Evolutionary conservation across 1,140 invertebrate genomes (phyloP).

Genomic region (Lucilia sericata): DNA sequence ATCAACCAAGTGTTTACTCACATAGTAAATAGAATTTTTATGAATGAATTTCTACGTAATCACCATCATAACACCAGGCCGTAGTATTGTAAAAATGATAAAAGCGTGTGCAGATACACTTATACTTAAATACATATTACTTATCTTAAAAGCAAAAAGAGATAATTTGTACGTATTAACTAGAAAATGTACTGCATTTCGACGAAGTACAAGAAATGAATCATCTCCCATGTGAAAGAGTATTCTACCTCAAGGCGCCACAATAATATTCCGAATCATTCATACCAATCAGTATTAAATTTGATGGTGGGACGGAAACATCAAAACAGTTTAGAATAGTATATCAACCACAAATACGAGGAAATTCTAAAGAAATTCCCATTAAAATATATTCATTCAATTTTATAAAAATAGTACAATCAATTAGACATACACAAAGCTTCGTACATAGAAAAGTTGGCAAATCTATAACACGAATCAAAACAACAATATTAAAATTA

Average conservation of each 20-base stretch:
- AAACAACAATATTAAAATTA: not conserved
- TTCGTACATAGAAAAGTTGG: not conserved
- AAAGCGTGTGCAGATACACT: not conserved
- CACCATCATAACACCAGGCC: not conserved
- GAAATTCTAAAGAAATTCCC: constrained; percentile 16
- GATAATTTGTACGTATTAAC: not conserved
- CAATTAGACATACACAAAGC: not conserved
- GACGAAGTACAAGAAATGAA: not conserved
- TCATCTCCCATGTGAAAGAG: not conserved
- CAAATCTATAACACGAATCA: not conserved
- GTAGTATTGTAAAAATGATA: not conserved
- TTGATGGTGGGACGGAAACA: not conserved
- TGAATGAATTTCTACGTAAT: constrained; percentile 10
- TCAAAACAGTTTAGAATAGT: not conserved
- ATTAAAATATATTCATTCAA: not conserved
- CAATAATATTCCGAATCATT: not conserved
- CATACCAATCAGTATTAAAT: not conserved
- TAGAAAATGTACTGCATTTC: not conserved
- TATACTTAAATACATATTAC: not conserved
- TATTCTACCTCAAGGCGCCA: not conserved
- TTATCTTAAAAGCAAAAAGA: constrained; percentile 5
- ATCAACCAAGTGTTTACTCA: not conserved
- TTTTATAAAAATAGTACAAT: not conserved
- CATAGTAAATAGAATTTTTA: constrained; percentile 28
- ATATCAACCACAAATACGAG: not conserved